Evolutionary conservation across 2,888 invertebrate genomes (phyloP), one percentile per base, ranked within the genome.

Genomic region (Cybosia mesomella): DNA sequence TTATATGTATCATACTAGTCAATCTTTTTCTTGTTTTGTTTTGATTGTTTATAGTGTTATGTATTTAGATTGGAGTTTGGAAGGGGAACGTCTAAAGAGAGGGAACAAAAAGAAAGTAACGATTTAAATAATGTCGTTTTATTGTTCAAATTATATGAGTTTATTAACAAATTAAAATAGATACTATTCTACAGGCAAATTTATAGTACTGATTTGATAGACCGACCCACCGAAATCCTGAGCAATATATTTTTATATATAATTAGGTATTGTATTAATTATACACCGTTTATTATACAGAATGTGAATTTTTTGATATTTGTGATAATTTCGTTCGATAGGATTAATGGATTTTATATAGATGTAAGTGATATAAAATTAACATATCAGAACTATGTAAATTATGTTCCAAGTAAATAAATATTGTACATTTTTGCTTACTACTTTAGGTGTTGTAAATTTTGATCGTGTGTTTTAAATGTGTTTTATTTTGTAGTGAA

Each of bases 231-330:
- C 90, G 93, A 83, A 93, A 94, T 85, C 91, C 89, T 93, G 92
- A 94, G 94, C 93, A 94, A 94, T 94, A 94, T 94, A 93, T 94
- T 94, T 94, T 94, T 93, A 93, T 93, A 93, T 90, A 90, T 91
- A 89, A 92, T 90, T 93, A 92, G 91, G 91, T 91, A 93, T 92
- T 90, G 86, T 87, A 92, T 92, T 86, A 86, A 85, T 85, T 88
- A 92, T 92, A 92, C 92, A 92, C 90, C 81, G 84, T 92, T 92
- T 89, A 88, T 91, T 92, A 92, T 90, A 92, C 91, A 92, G 89
- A 70, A 90, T 85, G 87, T 87, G 87, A 87, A 86, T 92, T 90
- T 87, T 89, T 90, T 89, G 88, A 89, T 87, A 84, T 92, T 91
- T 91, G 91, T 92, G 89, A 91, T 89, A 82, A 85, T 91, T 91